Conservation (phyloP, 2,797 vertebrate species). For the Etheostoma perlongum region DNA sequence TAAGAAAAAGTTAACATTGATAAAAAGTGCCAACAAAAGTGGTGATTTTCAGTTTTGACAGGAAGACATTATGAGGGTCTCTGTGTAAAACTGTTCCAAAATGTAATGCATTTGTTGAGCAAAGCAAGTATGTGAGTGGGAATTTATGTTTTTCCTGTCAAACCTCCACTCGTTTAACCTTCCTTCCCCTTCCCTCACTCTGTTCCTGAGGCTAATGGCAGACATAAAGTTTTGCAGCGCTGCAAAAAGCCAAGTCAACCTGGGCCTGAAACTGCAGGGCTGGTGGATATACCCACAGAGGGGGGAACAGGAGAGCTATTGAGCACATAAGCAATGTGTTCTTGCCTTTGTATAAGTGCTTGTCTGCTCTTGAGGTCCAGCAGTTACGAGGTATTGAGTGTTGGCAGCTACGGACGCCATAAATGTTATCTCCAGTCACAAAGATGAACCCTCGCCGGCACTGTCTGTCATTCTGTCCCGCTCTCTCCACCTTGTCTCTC, state of each 20-base stretch:
- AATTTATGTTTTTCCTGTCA: constrained; percentile 36
- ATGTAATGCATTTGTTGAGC: neutral
- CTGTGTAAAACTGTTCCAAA: constrained; percentile 3
- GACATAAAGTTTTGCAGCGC: constrained; percentile 57
- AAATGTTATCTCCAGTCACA: constrained; percentile 47
- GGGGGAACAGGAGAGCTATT: neutral
- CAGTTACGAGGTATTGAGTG: constrained; percentile 25
- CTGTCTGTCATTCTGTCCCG: constrained; percentile 4
- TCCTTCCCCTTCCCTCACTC: constrained; percentile 39
- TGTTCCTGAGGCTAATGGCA: constrained; percentile 41
- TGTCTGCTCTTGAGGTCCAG: constrained; percentile 23
- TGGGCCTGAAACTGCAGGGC: constrained; percentile 33
- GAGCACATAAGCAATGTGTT: constrained; percentile 30
- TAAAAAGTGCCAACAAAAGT: too few relatives aligned
- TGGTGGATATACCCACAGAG: constrained; percentile 41
- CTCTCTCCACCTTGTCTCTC: constrained; percentile 7
- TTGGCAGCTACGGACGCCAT: constrained; percentile 4
- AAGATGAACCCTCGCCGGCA: constrained; percentile 25
- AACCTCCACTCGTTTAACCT: constrained; percentile 53
- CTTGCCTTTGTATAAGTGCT: constrained; percentile 33
- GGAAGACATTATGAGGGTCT: too few relatives aligned
- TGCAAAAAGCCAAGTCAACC: constrained; percentile 59
- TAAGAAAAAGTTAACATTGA: too few relatives aligned
- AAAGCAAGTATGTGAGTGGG: neutral
- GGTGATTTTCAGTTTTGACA: too few relatives aligned